Percentiles rank a stretch among this genome's conserved stretches.
Conservation (phyloP, 2,797 vertebrate genomes). For the Lepilemur septentrionalis region DNA sequence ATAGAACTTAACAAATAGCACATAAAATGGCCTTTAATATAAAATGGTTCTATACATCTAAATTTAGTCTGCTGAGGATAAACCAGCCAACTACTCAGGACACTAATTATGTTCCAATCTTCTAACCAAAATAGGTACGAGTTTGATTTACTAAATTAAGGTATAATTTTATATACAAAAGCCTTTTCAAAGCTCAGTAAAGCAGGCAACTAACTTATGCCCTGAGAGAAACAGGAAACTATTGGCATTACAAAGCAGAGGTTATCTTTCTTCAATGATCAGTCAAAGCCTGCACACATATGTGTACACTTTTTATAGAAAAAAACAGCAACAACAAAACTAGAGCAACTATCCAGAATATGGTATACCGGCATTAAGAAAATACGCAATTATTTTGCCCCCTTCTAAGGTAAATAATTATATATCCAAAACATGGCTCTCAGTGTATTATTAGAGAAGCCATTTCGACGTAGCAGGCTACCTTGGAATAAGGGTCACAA, state of each 20-base stretch:
- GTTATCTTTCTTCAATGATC: slow-evolving; percentile 19
- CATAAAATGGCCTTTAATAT: slow-evolving; percentile 38
- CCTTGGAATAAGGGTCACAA: background rate
- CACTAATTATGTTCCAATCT: slow-evolving; percentile 63
- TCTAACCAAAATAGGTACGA: slow-evolving; percentile 63
- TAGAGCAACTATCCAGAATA: background rate
- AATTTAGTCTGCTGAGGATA: slow-evolving; percentile 61
- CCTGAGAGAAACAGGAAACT: slow-evolving; percentile 41
- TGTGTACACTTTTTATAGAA: background rate
- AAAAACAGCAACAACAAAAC: background rate
- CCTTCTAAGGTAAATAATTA: slow-evolving; percentile 29
- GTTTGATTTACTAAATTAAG: slow-evolving; percentile 70
- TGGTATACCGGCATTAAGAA: background rate
- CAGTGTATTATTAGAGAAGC: background rate
- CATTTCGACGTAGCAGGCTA: background rate
- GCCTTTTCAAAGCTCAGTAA: slow-evolving; percentile 57
- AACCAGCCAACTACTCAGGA: slow-evolving; percentile 55
- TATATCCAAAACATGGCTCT: background rate
- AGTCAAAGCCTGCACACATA: background rate
- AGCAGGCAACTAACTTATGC: slow-evolving; percentile 9
- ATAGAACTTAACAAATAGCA: slow-evolving; percentile 33
- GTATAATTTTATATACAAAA: slow-evolving; percentile 69
- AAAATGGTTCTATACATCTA: slow-evolving; percentile 53
- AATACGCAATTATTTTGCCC: background rate
- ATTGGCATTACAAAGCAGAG: background rate